These are phyloP conservation scores for Athene noctua DNA, from an alignment of 2,113 vertebrate genomes.

Conservation along the genomic window DNA sequence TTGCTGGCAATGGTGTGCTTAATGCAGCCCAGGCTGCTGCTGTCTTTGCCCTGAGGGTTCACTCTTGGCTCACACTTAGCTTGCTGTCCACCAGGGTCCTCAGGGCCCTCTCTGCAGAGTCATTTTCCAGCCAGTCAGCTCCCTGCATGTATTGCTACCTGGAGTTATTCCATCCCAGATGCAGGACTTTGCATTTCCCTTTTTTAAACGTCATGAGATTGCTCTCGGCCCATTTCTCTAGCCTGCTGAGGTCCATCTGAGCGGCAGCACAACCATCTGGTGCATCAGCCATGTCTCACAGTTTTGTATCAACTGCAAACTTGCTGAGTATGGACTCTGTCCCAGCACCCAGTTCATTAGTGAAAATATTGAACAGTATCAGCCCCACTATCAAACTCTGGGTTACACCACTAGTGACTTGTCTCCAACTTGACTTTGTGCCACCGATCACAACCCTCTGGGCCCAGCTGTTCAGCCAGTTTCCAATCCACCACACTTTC, in stretches of 20 bases:
- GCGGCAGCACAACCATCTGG: background rate
- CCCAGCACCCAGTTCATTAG: background rate
- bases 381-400: background rate
- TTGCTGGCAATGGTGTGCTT: background rate
- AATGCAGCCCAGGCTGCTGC: background rate
- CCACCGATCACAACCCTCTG: background rate
- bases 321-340: background rate
- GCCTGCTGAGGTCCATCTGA: background rate
- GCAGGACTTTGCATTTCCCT: background rate
- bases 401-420: background rate
- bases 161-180: background rate
- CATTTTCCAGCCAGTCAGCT: background rate
- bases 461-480: background rate
- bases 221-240: background rate
- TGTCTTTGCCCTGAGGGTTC: background rate
- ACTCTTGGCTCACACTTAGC: background rate
- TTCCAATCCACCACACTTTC: background rate
- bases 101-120: background rate
- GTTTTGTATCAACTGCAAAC: background rate
- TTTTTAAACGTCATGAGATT: background rate
- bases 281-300: background rate
- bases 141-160: background rate
- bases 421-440: background rate
- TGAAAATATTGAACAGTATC: background rate
- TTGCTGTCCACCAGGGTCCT: background rate